Percentiles rank a stretch among this genome's conserved stretches.
Conservation (phyloP, 2,888 invertebrate species). For the Steinernema scapterisci region DNA sequence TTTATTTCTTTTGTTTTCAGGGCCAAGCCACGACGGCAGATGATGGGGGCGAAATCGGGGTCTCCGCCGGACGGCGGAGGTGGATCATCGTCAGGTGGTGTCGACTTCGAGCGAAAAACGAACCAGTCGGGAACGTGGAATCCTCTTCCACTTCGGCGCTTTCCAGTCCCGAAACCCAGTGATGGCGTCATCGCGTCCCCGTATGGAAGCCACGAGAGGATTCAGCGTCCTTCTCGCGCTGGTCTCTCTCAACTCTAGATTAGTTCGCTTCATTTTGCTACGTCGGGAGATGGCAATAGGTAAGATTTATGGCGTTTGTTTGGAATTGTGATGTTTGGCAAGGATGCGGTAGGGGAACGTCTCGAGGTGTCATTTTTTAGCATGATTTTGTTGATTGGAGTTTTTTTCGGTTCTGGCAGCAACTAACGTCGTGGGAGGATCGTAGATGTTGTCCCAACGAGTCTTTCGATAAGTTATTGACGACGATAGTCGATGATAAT, state of each 20-base stretch:
- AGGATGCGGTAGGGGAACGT: no score
- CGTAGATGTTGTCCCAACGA: no score
- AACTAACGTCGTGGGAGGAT: not conserved
- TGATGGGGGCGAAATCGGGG: not conserved
- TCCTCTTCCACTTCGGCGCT: not conserved
- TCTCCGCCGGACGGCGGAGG: not conserved
- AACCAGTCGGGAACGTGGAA: not conserved
- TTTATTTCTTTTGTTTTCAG: constrained; percentile 27
- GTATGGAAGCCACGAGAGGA: not conserved
- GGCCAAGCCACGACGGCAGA: not conserved
- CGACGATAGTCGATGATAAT: no score
- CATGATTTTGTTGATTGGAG: no score
- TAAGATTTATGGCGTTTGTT: not conserved
- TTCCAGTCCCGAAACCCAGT: not conserved
- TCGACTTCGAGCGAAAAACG: constrained; percentile 6
- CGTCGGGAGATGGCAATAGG: not conserved
- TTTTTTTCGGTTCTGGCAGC: no score
- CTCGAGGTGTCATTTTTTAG: no score
- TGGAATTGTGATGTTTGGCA: no score
- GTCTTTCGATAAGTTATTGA: no score
- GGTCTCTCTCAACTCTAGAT: not conserved
- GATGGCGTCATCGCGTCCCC: not conserved
- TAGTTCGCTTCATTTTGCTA: constrained; percentile 3
- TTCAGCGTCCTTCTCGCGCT: not conserved
- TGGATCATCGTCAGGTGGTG: no score